A percentile compares a stretch with the other conserved stretches of the same genome.
phyloP scores from a whole-genome alignment of 2,113 vertebrate genomes.

The Campylomormyrus tamandua region DNA sequence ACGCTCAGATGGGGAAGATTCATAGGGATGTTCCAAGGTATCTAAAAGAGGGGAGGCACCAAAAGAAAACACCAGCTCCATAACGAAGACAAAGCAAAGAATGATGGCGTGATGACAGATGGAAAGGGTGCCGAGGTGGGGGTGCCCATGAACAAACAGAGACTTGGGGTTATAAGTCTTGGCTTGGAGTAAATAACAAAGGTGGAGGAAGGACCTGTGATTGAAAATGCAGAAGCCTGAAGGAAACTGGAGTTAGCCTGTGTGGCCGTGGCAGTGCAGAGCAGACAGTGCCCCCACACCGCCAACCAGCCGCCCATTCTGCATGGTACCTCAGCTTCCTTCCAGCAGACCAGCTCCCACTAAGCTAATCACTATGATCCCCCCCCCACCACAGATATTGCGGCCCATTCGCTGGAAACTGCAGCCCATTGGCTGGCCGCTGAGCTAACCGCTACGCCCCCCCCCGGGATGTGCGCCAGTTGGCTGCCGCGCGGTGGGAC shows the following conservation, averaged over 20 bases:
- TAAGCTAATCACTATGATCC: neutral
- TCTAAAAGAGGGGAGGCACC: neutral
- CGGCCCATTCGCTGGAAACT: neutral
- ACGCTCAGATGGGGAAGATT: neutral
- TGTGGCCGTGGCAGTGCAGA: neutral
- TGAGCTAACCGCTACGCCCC: neutral
- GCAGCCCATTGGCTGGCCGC: neutral
- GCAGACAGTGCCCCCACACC: neutral
- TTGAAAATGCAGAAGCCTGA: slow-evolving; percentile 47
- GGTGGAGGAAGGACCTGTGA: slow-evolving; percentile 24
- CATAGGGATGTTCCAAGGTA: neutral
- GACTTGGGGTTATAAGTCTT: neutral
- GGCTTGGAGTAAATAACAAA: neutral
- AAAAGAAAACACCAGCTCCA: neutral
- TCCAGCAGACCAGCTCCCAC: neutral
- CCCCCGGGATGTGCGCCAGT: neutral
- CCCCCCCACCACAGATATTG: neutral
- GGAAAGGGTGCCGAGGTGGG: neutral
- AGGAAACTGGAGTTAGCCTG: slow-evolving; percentile 32
- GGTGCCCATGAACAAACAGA: neutral
- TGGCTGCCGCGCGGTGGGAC: neutral
- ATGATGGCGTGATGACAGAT: neutral
- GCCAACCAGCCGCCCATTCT: neutral
- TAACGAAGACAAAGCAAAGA: neutral
- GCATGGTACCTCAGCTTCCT: neutral